Base-by-base conservation (phyloP, 2,888 invertebrate species). In the Spodoptera picta region DNA sequence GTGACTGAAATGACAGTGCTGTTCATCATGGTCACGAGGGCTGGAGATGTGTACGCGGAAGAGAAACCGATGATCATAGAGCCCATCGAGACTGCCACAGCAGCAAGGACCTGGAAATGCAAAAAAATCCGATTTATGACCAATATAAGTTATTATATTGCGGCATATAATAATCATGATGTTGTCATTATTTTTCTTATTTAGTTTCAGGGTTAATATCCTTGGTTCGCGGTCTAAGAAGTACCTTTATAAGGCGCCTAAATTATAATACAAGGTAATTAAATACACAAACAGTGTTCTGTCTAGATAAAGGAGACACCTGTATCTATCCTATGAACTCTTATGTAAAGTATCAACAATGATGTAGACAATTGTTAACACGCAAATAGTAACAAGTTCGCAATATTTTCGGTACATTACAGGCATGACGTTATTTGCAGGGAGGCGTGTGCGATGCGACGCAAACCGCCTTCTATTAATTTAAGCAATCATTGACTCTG, bases 41-140 rank as follows among this genome's bases (percentile, higher is more conserved):
- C 98, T 45, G 98, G 98, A 3, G 98, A 97, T 0, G 98, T 98
- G 85, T 98, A 98, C n/a, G 97, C 98, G 27, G 97, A 97, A 31
- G 97, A 96, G 87, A 97, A 98, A 7, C 98, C 98, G 66, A 98
- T 97, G 24, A 98, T 97, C 96, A 98, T 96, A 7, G 98, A 98
- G 10, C 98, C 98, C 88, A 98, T 89, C 0, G 98, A 98, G 6
- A 98, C 98, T 44, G 98, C 97, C 10, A 98, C 93, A 0, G 98
- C 97, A 41, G 98, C 98, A 66, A 98, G 86, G 46, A 98, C 96
- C 98, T 98, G 94, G 2, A 95, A 95, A 49, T 36, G 6, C 12
- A 70, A 4, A 75, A n/a, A 5, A 51, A 24, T 11, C 14, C 12
- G 31, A 9, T 49, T 55, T 10, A 54, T 23, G 23, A 6, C 12